These are phyloP conservation scores for Megalopta genalis DNA, from an alignment of 1,140 invertebrate species.

Conservation along the genomic window DNA sequence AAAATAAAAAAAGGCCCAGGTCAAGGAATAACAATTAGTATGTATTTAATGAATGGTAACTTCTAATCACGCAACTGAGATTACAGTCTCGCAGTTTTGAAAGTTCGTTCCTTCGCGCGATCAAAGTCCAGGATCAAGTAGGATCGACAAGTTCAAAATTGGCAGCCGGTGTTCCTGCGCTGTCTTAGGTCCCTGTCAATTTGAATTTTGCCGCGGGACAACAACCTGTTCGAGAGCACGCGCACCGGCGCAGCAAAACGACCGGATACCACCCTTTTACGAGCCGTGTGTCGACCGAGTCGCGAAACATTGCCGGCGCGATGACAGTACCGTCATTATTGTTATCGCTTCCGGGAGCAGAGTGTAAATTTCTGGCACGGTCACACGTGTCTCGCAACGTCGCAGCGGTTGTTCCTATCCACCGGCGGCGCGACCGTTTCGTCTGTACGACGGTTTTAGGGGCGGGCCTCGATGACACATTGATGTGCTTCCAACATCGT, in stretches of 20 bases:
- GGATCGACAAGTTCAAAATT: too few relatives aligned
- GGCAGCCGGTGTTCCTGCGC: too few relatives aligned
- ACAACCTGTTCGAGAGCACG: constrained; percentile 23
- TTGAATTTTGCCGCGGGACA: not conserved
- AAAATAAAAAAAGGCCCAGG: too few relatives aligned
- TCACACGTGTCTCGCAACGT: constrained; percentile 4
- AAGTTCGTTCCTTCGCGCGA: too few relatives aligned
- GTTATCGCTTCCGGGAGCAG: constrained; percentile 14
- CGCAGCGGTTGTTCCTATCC: not conserved
- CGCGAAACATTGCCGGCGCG: not conserved
- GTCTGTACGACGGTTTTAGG: not conserved
- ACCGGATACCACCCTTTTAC: not conserved
- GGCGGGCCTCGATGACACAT: not conserved
- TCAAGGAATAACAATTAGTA: too few relatives aligned
- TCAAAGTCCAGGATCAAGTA: too few relatives aligned
- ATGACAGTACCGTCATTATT: not conserved
- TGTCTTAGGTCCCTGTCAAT: too few relatives aligned
- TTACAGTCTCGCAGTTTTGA: too few relatives aligned
- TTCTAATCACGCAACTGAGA: too few relatives aligned
- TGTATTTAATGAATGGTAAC: too few relatives aligned
- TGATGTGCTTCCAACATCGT: not conserved
- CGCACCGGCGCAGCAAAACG: constrained; percentile 5
- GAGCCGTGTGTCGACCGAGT: not conserved
- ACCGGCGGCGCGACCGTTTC: not conserved
- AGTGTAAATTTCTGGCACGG: not conserved